These are phyloP conservation scores for Oreochromis tanganicae DNA, from an alignment of 2,113 vertebrate species.

Conservation along the genomic window DNA sequence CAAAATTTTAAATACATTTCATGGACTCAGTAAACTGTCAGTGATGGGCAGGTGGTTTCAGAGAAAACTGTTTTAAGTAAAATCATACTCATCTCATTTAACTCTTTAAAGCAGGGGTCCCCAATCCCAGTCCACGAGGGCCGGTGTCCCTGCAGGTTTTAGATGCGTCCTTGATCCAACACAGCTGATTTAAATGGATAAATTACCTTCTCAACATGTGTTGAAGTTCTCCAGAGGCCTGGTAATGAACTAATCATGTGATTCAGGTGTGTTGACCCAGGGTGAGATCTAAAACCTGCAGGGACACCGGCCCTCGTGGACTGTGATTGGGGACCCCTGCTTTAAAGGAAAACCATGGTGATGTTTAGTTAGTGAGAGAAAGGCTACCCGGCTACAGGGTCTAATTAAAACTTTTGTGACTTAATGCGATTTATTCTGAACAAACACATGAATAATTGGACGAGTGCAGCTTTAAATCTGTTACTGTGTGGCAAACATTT, in stretches of 20 bases:
- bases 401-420: conserved; percentile 17
- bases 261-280: too few species aligned
- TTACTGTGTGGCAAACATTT: conserved; percentile 48
- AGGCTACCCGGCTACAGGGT: not conserved
- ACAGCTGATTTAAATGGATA: too few species aligned
- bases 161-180: too few species aligned
- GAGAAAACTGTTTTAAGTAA: accelerated
- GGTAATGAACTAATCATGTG: too few species aligned
- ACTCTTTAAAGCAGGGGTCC: not conserved
- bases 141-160: too few species aligned
- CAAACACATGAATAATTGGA: conserved; percentile 43
- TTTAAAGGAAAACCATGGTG: not conserved
- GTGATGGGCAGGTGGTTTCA: not conserved
- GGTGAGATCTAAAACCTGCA: too few species aligned
- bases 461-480: conserved; percentile 4
- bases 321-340: not conserved
- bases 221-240: too few species aligned
- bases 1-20: not conserved
- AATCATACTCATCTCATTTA: not conserved
- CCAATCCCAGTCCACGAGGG: too few species aligned
- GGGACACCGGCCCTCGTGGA: too few species aligned
- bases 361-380: not conserved
- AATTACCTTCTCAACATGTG: too few species aligned
- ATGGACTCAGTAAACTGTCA: not conserved
- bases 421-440: not conserved